These are phyloP conservation scores for Thunnus maccoyii DNA, from an alignment of 2,113 vertebrate species.

Conservation along the genomic window DNA sequence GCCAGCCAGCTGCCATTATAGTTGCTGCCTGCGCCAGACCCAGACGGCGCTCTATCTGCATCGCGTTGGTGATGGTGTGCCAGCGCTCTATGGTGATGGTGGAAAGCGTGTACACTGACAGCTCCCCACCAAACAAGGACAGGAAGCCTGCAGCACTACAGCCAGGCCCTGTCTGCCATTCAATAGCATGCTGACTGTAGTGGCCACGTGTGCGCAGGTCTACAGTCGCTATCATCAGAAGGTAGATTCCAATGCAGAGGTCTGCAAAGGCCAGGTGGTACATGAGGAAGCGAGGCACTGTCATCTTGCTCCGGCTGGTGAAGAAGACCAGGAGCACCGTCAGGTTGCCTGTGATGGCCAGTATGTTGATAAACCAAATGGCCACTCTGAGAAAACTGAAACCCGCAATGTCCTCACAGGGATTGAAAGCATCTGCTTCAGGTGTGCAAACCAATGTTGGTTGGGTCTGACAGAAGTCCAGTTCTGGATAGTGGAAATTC, in stretches of 20 bases:
- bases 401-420: conserved; percentile 96
- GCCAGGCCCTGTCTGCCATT: conserved; percentile 94
- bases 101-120: conserved; percentile 92
- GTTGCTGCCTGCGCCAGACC: conserved; percentile 86
- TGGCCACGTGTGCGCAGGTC: conserved; percentile 90
- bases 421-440: conserved; percentile 92
- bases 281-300: conserved; percentile 93
- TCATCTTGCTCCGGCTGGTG: conserved; percentile 92
- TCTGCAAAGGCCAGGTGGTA: conserved; percentile 95
- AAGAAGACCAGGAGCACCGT: conserved; percentile 91
- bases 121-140: conserved; percentile 92
- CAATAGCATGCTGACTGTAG: conserved; percentile 94
- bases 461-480: conserved; percentile 69
- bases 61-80: conserved; percentile 93
- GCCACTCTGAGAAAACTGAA: conserved; percentile 89
- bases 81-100: conserved; percentile 93
- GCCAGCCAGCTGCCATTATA: conserved; percentile 91
- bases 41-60: conserved; percentile 90
- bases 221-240: conserved; percentile 91
- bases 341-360: conserved; percentile 91
- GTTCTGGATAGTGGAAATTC: conserved; percentile 76
- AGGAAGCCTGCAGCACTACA: conserved; percentile 93
- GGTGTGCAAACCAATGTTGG: conserved; percentile 54
- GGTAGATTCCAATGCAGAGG: conserved; percentile 94
- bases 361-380: conserved; percentile 93